Base-by-base conservation (phyloP, 1,140 invertebrate genomes). In the Mamestra configurata region DNA sequence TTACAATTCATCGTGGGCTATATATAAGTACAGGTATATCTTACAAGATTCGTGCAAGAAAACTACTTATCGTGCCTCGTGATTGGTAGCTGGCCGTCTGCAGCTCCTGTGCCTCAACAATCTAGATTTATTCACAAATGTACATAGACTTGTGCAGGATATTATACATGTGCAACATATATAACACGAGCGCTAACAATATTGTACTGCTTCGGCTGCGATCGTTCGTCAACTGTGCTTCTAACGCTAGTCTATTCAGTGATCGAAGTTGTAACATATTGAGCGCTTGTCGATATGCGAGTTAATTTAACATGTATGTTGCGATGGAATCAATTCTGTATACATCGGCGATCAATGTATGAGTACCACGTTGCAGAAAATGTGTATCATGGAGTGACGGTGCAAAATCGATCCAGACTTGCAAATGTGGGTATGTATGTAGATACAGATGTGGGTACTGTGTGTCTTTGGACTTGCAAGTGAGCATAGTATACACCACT, bases 331-430 rank as follows among this genome's bases (percentile, higher is more conserved):
- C 68, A 80, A 72, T 43, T 72, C 51, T 72, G 80, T 84, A 79
- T 76, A 77, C 80, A 80, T 73, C 72, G 75, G 83, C 84, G 88
- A 85, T 82, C 79, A 88, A 84, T 87, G 82, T 90, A 80, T 83
- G 83, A 85, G 72, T 87, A 88, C 78, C 79, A 86, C 79, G 86
- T 87, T 84, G 81, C 83, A 87, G 80, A 81, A 80, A 79, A 77
- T 88, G 88, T 91, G 90, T 94, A 87, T 87, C 82, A 91, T 86
- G 85, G 87, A 92, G 90, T 95, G 89, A 91, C 93, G 94, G 95
- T 95, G 95, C 95, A 95, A 95, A 95, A 95, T 95, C 95, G 94
- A 95, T 95, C 92, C 88, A 86, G 85, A 89, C 85, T 88, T 87
- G 88, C 89, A 84, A 82, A 86, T 85, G 86, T 92, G 71, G 87